phyloP scores from a whole-genome alignment of 2,797 vertebrate genomes.

The Valencia hispanica region DNA sequence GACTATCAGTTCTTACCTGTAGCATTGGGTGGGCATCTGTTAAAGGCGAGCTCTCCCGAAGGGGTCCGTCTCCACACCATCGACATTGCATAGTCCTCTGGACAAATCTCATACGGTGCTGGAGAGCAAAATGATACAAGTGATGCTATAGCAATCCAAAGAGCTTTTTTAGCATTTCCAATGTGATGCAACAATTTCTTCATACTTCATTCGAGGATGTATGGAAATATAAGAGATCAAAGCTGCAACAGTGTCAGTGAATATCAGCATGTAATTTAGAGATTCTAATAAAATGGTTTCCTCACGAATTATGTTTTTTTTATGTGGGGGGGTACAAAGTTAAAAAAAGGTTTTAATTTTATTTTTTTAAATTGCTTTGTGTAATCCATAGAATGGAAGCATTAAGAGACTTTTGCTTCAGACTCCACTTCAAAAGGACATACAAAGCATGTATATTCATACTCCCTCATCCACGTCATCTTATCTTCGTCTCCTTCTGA shows the following conservation, averaged over 20 bases:
- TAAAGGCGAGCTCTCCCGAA: slow-evolving; percentile 96
- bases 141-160: slow-evolving; percentile 23
- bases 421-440: slow-evolving; percentile 23
- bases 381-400: slow-evolving; percentile 16
- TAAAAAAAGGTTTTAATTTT: slow-evolving; percentile 9
- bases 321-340: not conserved
- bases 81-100: slow-evolving; percentile 95
- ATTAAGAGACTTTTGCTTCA: slow-evolving; percentile 29
- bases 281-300: slow-evolving; percentile 17
- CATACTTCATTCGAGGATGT: slow-evolving; percentile 22
- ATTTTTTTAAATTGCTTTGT: slow-evolving; percentile 19
- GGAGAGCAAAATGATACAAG: slow-evolving; percentile 55
- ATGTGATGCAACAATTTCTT: slow-evolving; percentile 62
- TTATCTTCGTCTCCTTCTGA: slow-evolving; percentile 29
- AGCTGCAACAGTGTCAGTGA: slow-evolving; percentile 30
- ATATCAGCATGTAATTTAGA: slow-evolving; percentile 12
- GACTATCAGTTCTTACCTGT: slow-evolving; percentile 82
- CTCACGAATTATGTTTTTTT: slow-evolving; percentile 16
- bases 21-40: slow-evolving; percentile 95
- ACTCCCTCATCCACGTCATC: slow-evolving; percentile 11
- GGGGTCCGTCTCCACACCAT: slow-evolving; percentile 99
- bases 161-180: slow-evolving; percentile 44
- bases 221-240: slow-evolving; percentile 53
- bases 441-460: slow-evolving; percentile 15
- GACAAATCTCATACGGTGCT: slow-evolving; percentile 99